Conservation (phyloP, 2,888 invertebrate genomes). For the Synergus japonicus region DNA sequence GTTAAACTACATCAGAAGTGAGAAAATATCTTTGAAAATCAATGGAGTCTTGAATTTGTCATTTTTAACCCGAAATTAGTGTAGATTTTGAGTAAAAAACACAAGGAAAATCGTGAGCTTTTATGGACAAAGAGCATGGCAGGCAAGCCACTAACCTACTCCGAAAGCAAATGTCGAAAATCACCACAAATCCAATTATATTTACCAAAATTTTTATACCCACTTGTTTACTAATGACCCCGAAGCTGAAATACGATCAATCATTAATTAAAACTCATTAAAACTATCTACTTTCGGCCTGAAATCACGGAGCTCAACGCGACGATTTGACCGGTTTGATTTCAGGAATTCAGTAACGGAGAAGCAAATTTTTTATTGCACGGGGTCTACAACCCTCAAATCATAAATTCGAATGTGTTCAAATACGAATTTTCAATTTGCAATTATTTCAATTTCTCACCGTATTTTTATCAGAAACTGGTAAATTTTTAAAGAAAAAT, state of each 20-base stretch:
- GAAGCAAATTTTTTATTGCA: no score
- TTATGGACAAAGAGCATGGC: background rate
- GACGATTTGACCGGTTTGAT: background rate
- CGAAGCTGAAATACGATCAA: background rate
- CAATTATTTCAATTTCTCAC: background rate
- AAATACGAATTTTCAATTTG: background rate
- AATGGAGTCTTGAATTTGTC: background rate
- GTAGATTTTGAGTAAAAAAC: background rate
- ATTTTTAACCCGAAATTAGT: background rate
- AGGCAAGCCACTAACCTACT: background rate
- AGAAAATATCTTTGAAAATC: background rate
- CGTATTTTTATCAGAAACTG: no score
- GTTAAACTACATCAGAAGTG: background rate
- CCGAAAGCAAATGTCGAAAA: background rate
- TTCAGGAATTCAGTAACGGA: background rate
- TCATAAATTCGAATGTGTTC: background rate
- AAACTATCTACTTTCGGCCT: background rate
- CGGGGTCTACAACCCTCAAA: background rate
- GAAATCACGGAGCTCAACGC: background rate
- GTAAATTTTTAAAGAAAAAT: no score
- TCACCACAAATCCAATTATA: background rate
- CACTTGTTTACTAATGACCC: background rate
- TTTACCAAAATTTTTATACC: background rate
- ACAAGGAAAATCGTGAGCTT: background rate
- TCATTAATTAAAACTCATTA: background rate